A percentile compares a stretch with the other conserved stretches of the same genome.
Conservation (phyloP, 1,140 invertebrate genomes). For the Pseudachorutes palmiensis region DNA sequence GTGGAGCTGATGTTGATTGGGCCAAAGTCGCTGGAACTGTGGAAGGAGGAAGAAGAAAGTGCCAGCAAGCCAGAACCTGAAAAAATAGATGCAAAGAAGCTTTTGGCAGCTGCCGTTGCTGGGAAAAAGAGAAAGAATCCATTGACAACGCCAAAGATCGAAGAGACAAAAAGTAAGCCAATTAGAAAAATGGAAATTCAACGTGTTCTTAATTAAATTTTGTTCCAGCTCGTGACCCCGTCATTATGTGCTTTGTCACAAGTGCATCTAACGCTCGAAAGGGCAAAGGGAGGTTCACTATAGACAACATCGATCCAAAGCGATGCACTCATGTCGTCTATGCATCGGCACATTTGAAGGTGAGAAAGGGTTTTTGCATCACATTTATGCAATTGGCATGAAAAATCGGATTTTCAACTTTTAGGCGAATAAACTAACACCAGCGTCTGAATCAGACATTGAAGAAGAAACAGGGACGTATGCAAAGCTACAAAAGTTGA, state of each 20-base stretch:
- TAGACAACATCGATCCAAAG: slow-evolving; percentile 74
- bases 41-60: slow-evolving; percentile 25
- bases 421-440: slow-evolving; percentile 65
- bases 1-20: slow-evolving; percentile 1
- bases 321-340: slow-evolving; percentile 90
- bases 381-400: too few species aligned
- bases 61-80: slow-evolving; percentile 12
- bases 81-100: not conserved
- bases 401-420: too few species aligned
- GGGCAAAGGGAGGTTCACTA: slow-evolving; percentile 72
- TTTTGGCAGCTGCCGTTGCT: not conserved
- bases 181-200: not conserved
- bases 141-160: not conserved
- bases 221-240: slow-evolving; percentile 60
- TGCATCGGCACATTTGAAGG: slow-evolving; percentile 77
- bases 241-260: slow-evolving; percentile 86
- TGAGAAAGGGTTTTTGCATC: too few species aligned
- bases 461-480: slow-evolving; percentile 58
- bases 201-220: not conserved
- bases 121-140: slow-evolving; percentile 11
- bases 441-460: slow-evolving; percentile 63
- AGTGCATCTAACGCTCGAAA: slow-evolving; percentile 88
- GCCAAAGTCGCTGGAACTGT: not conserved
- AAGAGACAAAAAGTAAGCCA: not conserved
- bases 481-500: slow-evolving; percentile 67